Base-by-base conservation (phyloP, 2,888 invertebrate genomes). In the Mesochorus sp. region DNA sequence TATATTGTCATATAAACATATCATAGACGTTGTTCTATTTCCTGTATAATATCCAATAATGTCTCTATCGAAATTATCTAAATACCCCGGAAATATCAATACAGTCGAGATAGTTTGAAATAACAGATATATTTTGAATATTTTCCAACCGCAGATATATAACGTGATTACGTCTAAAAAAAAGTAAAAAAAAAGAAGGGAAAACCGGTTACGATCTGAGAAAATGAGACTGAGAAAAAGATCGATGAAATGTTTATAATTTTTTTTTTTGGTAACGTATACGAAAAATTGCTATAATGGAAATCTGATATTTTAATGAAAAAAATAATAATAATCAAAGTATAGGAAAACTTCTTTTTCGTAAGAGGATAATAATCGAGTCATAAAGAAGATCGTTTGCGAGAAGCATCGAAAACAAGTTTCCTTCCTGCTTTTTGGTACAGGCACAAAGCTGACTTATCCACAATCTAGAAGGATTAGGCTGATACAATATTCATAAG, bases 401-500 rank as follows among this genome's bases (percentile, higher is more conserved):
- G 12, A 55, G 55, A 49, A 34, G 64, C 39, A 39, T 61, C 37
- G 49, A 78, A 70, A 61, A 77, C 19, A 55, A 57, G 53, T 73
- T 79, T 75, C 79, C 57, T 77, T 70, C 79, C 64, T 76, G 78
- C 66, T 64, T 70, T 80, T 51, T 14, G 34, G 34, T 12, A 26
- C 51, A 34, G 53, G 39, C 47, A 59, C 80, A 84, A 82, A 81
- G 85, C 87, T 85, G 86, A 88, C 87, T 88, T 88, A 87, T 86
- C 87, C 87, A 88, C 87, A 88, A 87, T 88, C 87, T 86, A 86
- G 84, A 82, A 85, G 87, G 88, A 88, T 88, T 87, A 88, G 87
- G 80, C 85, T 88, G 88, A 88, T 88, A 88, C 87, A 88, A 88
- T 88, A 88, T 88, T 88, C 88, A 88, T 88, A 88, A 88, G 87